Evolutionary conservation across 2,113 vertebrate species (phyloP).

Genomic region (Carassius carassius): DNA sequence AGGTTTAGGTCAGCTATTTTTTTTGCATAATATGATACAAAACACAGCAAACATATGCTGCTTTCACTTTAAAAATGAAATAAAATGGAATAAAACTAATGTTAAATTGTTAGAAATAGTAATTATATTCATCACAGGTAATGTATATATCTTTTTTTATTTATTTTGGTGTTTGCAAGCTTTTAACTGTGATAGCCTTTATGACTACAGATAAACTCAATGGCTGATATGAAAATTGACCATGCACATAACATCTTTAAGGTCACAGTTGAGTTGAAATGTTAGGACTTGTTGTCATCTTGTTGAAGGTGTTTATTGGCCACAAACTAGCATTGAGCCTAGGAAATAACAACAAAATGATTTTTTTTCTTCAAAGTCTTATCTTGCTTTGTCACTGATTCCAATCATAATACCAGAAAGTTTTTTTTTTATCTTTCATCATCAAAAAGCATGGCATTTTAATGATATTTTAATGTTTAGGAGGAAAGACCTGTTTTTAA

Average conservation of each 20-base stretch:
- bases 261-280: background rate
- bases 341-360: background rate
- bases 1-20: conserved; percentile 5
- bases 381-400: conserved; percentile 4
- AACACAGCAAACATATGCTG: background rate
- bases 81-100: too few relatives aligned
- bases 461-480: background rate
- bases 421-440: background rate
- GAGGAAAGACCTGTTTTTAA: background rate
- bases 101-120: too few relatives aligned
- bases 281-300: background rate
- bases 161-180: background rate
- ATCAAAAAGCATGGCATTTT: background rate
- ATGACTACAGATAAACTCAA: background rate
- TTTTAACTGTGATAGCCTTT: background rate
- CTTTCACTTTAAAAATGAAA: background rate
- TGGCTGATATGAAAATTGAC: background rate
- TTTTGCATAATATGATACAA: background rate
- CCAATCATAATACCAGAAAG: background rate
- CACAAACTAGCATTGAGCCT: background rate
- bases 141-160: too few relatives aligned
- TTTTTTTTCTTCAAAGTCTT: background rate
- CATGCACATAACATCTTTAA: background rate
- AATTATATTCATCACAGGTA: background rate
- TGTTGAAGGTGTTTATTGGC: background rate